These are phyloP conservation scores for Leuciscus idus DNA, from an alignment of 2,113 vertebrate species.

Conservation along the genomic window DNA sequence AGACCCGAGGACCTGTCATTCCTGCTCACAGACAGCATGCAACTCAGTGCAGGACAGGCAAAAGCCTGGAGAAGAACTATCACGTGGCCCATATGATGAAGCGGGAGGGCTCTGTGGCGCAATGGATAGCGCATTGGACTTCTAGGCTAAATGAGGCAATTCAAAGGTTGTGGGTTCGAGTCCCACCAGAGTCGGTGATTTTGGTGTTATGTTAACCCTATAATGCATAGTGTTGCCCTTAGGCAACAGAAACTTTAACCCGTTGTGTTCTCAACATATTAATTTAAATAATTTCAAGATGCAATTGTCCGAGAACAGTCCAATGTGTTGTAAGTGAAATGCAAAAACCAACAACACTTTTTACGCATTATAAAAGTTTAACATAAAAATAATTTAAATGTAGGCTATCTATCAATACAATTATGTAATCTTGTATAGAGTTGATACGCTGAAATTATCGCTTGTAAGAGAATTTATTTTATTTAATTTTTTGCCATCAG, in stretches of 20 bases:
- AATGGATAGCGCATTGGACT: slow-evolving; percentile 5
- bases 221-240: background rate
- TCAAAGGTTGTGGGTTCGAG: slow-evolving; percentile 13
- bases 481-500: background rate
- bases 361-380: background rate
- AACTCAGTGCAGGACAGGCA: too few species aligned
- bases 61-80: fast-evolving
- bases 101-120: background rate
- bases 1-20: too few species aligned
- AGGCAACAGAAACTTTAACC: too few species aligned
- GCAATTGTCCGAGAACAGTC: background rate
- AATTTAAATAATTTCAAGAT: background rate
- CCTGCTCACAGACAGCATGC: background rate
- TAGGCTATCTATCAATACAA: too few species aligned
- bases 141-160: background rate
- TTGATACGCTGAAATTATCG: background rate
- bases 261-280: background rate
- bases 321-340: background rate
- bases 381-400: background rate
- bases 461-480: background rate
- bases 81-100: too few species aligned
- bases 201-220: background rate
- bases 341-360: background rate
- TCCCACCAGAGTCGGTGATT: background rate
- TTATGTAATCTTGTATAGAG: background rate